Evolutionary conservation across 2,888 invertebrate species (phyloP), one percentile per base, ranked within the genome.

Genomic region (Mythimna albipuncta): DNA sequence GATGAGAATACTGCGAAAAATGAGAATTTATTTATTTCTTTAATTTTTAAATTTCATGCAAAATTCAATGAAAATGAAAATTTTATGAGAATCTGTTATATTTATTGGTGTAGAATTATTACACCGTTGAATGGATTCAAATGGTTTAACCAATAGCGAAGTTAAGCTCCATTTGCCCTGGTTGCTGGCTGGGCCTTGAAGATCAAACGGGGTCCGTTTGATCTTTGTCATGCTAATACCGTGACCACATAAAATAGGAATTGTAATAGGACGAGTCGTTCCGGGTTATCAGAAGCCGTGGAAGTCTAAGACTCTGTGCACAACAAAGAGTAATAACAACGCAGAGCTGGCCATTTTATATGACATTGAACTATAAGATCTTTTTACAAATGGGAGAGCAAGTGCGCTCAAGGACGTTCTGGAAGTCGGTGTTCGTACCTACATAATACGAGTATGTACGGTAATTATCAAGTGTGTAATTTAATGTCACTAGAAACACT

Each of bases 311-410:
- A 9, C 35, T 32, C 9, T 16, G n/a, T 2, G 21, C 16, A 41
- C 16, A 21, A 10, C 16, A 35, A 35, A 35, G 47, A 67, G n/a
- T 59, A 41, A 21, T 16, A 3, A 47, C 6, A 13, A 6, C 11
- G 44, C 16, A 35, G 26, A 47, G 44, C 16, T 19, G 19, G 19
- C 11, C 16, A 16, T 10, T 44, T 44, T 59, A 35, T 32, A 21
- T 10, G 41, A 16, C 62, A 35, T 64, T n/a, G n/a, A 64, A 64
- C 32, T 19, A 63, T 21, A 62, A 57, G 7, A 41, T 21, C 38
- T 41, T 10, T 38, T n/a, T 19, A 13, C 50, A 38, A 38, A 52
- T 38, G 13, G 9, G 11, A 68, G 21, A 5, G 64, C 50, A 6
- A 50, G 21, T 19, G 35, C 4, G 6, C n/a, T 16, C 11, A 44